Base-by-base conservation (phyloP, 2,113 vertebrate species). In the Siphamia tubifer region DNA sequence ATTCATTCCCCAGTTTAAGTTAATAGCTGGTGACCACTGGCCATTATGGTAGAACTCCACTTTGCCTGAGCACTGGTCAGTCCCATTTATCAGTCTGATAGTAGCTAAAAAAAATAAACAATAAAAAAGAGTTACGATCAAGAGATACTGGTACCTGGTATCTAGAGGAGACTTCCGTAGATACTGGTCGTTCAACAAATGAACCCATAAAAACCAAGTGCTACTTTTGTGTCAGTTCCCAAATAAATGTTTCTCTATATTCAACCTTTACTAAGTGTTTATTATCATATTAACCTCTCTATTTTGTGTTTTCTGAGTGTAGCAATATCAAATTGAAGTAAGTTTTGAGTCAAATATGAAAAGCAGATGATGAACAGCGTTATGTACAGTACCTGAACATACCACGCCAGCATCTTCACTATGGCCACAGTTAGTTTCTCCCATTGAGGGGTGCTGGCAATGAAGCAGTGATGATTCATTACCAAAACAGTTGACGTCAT, bases 311-410 rank as follows among this genome's bases (percentile, higher is more conserved):
- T n/a, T n/a, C n/a, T n/a, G n/a, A n/a, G n/a, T n/a, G n/a, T n/a
- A n/a, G n/a, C n/a, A n/a, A n/a, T n/a, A n/a, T n/a, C n/a, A n/a
- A n/a, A n/a, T n/a, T n/a, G n/a, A n/a, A n/a, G n/a, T n/a, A n/a
- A n/a, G n/a, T n/a, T n/a, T n/a, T n/a, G n/a, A n/a, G n/a, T n/a
- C n/a, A n/a, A n/a, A n/a, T n/a, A n/a, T n/a, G n/a, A n/a, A n/a
- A n/a, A n/a, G n/a, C n/a, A 40, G 2, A 19, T 3, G 8, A 49
- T 76, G 12, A 38, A 21, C 5, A 12, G 13, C 0, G 10, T 17
- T 6, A 8, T 53, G 43, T 63, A 92, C 90, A 53, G 43, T 63
- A 92, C 90, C 81, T 85, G 86, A 76, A 63, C 91, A 92, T n/a
- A 86, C 27, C 17, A 92, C 89, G 5, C 87, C 78, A 4, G 88